Base-by-base conservation (phyloP, 1,140 invertebrate genomes). In the Maniola jurtina region DNA sequence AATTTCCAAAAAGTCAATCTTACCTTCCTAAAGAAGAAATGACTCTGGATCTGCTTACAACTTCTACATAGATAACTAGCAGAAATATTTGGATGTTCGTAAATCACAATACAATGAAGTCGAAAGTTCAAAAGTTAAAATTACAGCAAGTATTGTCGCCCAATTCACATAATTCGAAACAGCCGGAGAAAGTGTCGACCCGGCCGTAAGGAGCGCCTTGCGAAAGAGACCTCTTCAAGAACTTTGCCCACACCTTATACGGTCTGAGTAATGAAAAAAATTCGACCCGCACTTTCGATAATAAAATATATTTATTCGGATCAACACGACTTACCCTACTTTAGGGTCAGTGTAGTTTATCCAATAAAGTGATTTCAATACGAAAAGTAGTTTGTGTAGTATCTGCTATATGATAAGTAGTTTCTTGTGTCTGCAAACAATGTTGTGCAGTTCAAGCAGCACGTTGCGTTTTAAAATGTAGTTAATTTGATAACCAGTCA, bases 111-210 rank as follows among this genome's bases (percentile, higher is more conserved):
- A 58, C 61, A 64, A 69, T 66, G 61, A 60, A 34, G 47, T 60
- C 35, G 57, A 47, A 68, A 71, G 59, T 59, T 70, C 48, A 66
- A 64, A 59, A 73, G 62, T 63, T 73, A 57, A 55, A 65, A 66
- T 68, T 72, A 68, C 67, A 62, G 42, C 66, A 63, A 72, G 72
- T 68, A 71, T 68, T 73, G 77, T 73, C 58, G 70, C 73, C 71
- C 75, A 77, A 76, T 83, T 77, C 77, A 80, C 78, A 82, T 77
- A 79, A 79, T 79, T 75, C 75, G 75, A 73, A 75, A 77, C 72
- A 68, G 47, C 70, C 65, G 77, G 81, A 84, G 84, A 87, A 87
- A 89, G 84, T 79, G 81, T 70, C 75, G 61, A 52, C 66, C 68
- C 61, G 55, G 66, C 68, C 7, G 66, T 61, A 72, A 77, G 79